Evolutionary conservation across 2,888 invertebrate species (phyloP).

Genomic region (Sphaerophoria rueppellii): DNA sequence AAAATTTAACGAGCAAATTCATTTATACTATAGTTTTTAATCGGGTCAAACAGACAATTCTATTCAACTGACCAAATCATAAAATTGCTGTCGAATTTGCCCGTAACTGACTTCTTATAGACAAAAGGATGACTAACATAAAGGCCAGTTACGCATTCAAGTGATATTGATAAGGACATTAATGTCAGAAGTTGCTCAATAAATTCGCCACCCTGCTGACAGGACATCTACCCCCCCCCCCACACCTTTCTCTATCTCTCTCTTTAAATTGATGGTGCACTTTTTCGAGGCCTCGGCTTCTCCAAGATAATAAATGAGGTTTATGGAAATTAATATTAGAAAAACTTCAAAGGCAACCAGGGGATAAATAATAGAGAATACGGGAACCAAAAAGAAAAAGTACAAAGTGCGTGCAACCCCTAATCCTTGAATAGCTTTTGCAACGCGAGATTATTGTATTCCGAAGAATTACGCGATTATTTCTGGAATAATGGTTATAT

Average conservation of each 20-base stretch:
- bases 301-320: slow-evolving; percentile 59
- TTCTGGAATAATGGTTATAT: slow-evolving; percentile 12
- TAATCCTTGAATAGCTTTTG: slow-evolving; percentile 49
- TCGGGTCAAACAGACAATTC: too few species aligned
- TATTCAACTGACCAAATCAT: slow-evolving; percentile 11
- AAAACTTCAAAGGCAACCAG: slow-evolving; percentile 54
- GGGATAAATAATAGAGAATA: slow-evolving; percentile 19
- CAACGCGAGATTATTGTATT: slow-evolving; percentile 53
- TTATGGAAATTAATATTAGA: slow-evolving; percentile 69
- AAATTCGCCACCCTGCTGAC: slow-evolving; percentile 8
- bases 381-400: background rate
- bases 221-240: background rate
- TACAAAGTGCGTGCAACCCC: slow-evolving; percentile 37
- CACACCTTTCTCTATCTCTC: too few species aligned
- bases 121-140: slow-evolving; percentile 17
- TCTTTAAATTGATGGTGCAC: slow-evolving; percentile 8
- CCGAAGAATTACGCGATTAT: slow-evolving; percentile 46
- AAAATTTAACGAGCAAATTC: too few species aligned
- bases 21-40: too few species aligned
- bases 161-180: slow-evolving; percentile 71
- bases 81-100: slow-evolving; percentile 35
- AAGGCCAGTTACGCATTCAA: slow-evolving; percentile 45
- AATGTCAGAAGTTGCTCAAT: slow-evolving; percentile 46
- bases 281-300: background rate
- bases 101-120: background rate